These are phyloP conservation scores for Falco punctatus DNA, from an alignment of 2,113 vertebrate species.

Conservation along the genomic window DNA sequence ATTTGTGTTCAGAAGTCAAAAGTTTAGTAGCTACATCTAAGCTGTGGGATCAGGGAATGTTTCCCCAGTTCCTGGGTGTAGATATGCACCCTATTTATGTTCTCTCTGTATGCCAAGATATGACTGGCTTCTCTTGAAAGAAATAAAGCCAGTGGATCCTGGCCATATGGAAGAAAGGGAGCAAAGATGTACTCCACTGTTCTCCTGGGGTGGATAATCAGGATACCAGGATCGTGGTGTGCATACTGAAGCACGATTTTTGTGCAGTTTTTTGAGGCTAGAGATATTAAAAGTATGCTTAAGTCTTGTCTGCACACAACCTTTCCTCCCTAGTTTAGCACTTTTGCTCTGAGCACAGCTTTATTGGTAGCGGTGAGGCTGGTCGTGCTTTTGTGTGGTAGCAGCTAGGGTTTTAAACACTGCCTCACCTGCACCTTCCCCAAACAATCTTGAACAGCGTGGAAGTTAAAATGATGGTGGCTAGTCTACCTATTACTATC, in stretches of 20 bases:
- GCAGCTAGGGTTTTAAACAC: not conserved
- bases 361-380: not conserved
- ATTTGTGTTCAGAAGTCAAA: constrained; percentile 54
- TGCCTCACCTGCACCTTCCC: not conserved
- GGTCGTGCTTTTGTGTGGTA: not conserved
- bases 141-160: not conserved
- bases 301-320: not conserved
- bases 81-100: not conserved
- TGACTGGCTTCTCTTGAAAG: not conserved
- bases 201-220: not conserved
- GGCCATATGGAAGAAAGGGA: constrained; percentile 13
- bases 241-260: not conserved
- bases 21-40: constrained; percentile 20
- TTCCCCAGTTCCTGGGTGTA: constrained; percentile 21
- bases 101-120: not conserved
- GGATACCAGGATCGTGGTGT: not conserved
- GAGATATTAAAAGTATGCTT: constrained; percentile 18
- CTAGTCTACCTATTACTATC: not conserved
- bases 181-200: not conserved
- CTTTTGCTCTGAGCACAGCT: not conserved
- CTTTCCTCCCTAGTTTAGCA: not conserved
- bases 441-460: not conserved
- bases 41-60: constrained; percentile 38
- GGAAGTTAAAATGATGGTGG: not conserved
- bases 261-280: not conserved